A percentile compares a stretch with the other conserved stretches of the same genome.
Evolutionary conservation across 23 tunicate species (phyloP).

Genomic region (Trididemnum clinides): DNA sequence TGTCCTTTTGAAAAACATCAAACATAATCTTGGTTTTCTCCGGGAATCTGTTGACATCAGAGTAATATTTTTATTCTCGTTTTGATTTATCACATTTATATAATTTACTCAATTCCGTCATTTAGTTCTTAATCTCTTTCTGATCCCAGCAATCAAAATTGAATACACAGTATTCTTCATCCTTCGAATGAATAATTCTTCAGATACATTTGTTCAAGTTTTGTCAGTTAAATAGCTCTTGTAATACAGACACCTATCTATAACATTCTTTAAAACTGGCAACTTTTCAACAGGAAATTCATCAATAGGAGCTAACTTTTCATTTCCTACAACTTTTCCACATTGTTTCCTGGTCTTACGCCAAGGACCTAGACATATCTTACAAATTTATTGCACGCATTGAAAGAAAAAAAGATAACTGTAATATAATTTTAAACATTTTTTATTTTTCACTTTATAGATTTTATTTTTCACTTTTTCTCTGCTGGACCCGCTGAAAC

Average conservation of each 20-base stretch:
- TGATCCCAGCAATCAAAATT: slow-evolving; percentile 4
- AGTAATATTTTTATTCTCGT: background rate
- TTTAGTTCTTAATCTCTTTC: slow-evolving; percentile 6
- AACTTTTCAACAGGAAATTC: background rate
- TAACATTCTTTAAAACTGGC: background rate
- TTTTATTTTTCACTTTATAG: background rate
- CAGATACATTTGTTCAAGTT: background rate
- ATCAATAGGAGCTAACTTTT: background rate
- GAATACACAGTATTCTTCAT: background rate
- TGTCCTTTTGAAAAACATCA: slow-evolving; percentile 4
- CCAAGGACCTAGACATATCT: background rate
- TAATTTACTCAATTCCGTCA: background rate
- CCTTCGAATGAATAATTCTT: background rate
- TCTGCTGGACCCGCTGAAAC: too few species aligned
- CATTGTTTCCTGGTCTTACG: background rate
- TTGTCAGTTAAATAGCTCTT: background rate
- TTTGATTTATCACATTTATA: background rate
- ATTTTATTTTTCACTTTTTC: background rate
- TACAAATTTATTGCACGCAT: background rate
- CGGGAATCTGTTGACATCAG: background rate
- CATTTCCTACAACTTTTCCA: background rate
- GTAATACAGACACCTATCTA: background rate
- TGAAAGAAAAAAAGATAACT: background rate
- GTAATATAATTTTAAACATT: background rate
- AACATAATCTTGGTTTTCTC: background rate